Base-by-base conservation (phyloP, 2,888 invertebrate genomes). In the Leptopterna dolabrata region DNA sequence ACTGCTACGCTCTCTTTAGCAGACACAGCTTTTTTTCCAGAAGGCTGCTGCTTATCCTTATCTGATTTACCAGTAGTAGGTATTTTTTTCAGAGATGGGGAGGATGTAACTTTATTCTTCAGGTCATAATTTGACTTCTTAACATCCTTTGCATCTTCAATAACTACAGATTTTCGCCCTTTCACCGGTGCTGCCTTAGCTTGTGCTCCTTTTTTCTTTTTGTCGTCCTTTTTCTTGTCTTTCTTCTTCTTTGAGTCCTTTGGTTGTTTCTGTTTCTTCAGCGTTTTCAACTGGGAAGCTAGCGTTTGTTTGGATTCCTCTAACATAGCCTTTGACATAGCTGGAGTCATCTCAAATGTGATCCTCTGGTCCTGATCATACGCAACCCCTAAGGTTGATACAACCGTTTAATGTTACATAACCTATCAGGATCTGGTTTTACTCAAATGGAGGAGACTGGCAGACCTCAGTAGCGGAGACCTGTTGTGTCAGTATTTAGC, bases 251-350 rank as follows among this genome's bases (percentile, higher is more conserved):
- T 85, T 30, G 71, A 19, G 1, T 71, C 85, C 29, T 73, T 85
- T 19, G 71, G 27, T 7, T 73, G 24, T 47, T 76, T 85, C 7
- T 19, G 73, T 29, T 43, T 85, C n/a, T 85, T 85, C 85, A 85
- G 45, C 0, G 71, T 85, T 47, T 73, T 85, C 30, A 85, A 27
- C 24, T 85, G 85, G 4, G 47, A n/a, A 19, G 85, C 71, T 0
- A 85, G 76, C n/a, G 85, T 43, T 76, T 71, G 71, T 73, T 73
- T 85, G 14, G 85, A 73, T 29, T 85, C 85, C n/a, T 73, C 85
- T 6, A 29, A 19, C 85, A 85, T 47, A 9, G 85, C 85, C 45
- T 85, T 85, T 13, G 85, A 43, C 85, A 85, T 85, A 7, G 71
- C 73, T 2, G 85, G 85, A 4, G 85, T 85, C 45, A 85, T 76